These are phyloP conservation scores for Bothrops alternatus DNA, from an alignment of 2,797 vertebrate genomes.

Conservation along the genomic window DNA sequence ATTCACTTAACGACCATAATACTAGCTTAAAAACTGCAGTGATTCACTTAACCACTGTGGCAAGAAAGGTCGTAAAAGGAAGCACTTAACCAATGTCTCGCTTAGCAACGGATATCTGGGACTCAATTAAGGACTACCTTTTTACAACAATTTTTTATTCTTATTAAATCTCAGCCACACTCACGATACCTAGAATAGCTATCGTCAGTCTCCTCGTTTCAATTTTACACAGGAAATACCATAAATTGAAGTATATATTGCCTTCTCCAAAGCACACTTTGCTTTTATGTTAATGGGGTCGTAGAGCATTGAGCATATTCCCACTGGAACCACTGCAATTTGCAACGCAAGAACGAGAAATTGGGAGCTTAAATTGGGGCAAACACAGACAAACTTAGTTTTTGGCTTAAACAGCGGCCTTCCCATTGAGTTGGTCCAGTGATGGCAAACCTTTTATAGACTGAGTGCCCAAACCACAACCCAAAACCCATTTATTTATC, in stretches of 20 bases:
- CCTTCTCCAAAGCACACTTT: background rate
- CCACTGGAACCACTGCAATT: background rate
- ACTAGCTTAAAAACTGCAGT: too few species aligned
- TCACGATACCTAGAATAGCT: background rate
- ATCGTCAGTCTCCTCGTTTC: background rate
- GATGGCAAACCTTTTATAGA: too few species aligned
- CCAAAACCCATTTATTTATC: too few species aligned
- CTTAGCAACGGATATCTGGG: too few species aligned
- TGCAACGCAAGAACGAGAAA: background rate
- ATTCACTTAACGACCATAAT: too few species aligned
- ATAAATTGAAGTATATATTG: background rate
- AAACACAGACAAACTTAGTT: background rate
- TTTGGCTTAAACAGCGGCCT: background rate
- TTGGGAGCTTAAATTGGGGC: background rate
- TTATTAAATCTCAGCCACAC: background rate
- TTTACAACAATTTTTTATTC: background rate
- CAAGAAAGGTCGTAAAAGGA: too few species aligned
- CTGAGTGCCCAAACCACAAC: too few species aligned
- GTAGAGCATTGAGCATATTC: background rate
- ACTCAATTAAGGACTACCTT: too few species aligned
- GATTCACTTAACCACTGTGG: too few species aligned
- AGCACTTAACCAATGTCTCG: too few species aligned
- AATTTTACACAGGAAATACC: background rate
- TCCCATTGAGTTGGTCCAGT: background rate
- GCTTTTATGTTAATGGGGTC: background rate